These are phyloP conservation scores for Volucella zonaria DNA, from an alignment of 2,888 invertebrate genomes.

Conservation along the genomic window DNA sequence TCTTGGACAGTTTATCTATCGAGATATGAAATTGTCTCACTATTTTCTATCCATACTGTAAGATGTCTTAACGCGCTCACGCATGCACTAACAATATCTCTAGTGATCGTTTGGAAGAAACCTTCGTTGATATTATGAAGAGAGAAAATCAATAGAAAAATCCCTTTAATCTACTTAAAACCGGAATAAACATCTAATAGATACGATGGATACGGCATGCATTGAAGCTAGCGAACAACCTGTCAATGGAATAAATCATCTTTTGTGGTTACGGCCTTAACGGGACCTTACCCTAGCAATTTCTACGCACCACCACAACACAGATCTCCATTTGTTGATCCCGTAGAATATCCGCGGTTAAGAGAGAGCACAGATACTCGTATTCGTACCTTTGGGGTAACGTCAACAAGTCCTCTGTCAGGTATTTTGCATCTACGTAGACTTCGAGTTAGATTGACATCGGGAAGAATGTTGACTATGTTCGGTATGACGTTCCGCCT, in stretches of 20 bases:
- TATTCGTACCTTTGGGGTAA: conserved; percentile 30
- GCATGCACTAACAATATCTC: conserved; percentile 14
- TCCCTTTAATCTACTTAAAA: conserved; percentile 45
- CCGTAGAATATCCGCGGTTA: background rate
- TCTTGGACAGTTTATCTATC: too few species aligned
- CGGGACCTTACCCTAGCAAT: conserved; percentile 71
- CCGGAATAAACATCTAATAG: conserved; percentile 58
- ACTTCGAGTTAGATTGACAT: conserved; percentile 60
- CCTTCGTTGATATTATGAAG: background rate
- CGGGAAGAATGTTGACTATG: conserved; percentile 69
- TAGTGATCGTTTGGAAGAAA: conserved; percentile 1
- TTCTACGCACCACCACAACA: conserved; percentile 42
- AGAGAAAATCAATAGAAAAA: conserved; percentile 3
- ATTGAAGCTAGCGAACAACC: conserved; percentile 67
- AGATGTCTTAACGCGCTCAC: background rate
- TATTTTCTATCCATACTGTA: conserved; percentile 24
- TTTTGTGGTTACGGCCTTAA: conserved; percentile 72
- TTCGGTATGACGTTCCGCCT: conserved; percentile 63
- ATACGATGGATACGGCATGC: conserved; percentile 41
- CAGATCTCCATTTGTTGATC: conserved; percentile 17
- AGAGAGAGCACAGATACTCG: background rate
- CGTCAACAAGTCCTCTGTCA: conserved; percentile 54
- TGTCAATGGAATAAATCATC: conserved; percentile 71
- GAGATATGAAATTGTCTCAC: background rate
- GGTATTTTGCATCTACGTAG: conserved; percentile 54